Conservation (phyloP, 2,797 vertebrate species). For the Phalloptychus januarius region DNA sequence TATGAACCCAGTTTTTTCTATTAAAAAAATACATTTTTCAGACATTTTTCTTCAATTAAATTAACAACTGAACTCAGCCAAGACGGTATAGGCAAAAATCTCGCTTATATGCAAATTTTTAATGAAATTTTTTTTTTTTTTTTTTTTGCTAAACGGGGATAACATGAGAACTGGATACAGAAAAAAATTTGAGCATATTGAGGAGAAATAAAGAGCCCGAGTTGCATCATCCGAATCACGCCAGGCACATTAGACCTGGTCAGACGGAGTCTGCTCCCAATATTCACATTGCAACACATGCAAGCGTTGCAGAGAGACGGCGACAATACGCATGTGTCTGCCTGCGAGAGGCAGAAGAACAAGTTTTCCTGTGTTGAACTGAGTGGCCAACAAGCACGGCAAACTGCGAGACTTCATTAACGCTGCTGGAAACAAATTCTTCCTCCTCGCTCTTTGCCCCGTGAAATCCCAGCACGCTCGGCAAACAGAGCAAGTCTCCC, state of each 20-base stretch:
- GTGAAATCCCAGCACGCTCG: constrained; percentile 52
- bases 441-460: constrained; percentile 32
- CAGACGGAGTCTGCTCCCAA: constrained; percentile 41
- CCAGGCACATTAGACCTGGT: constrained; percentile 48
- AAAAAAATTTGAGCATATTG: neutral
- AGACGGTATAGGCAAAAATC: too few species aligned
- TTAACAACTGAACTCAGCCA: too few species aligned
- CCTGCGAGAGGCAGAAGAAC: constrained; percentile 12
- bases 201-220: neutral
- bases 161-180: neutral
- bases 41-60: neutral
- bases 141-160: too few species aligned
- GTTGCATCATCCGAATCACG: constrained; percentile 43
- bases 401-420: constrained; percentile 26
- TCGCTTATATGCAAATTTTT: too few species aligned
- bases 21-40: too few species aligned
- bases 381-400: constrained; percentile 35
- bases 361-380: constrained; percentile 1
- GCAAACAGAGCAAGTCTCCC: constrained; percentile 40
- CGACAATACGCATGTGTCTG: constrained; percentile 22
- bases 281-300: neutral
- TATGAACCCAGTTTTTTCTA: neutral
- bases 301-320: constrained; percentile 17
- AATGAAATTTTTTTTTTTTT: too few species aligned
- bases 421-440: constrained; percentile 33